Evolutionary conservation across 2,888 invertebrate genomes (phyloP), one percentile per base, ranked within the genome.

Genomic region (Eucera pruinosa): DNA sequence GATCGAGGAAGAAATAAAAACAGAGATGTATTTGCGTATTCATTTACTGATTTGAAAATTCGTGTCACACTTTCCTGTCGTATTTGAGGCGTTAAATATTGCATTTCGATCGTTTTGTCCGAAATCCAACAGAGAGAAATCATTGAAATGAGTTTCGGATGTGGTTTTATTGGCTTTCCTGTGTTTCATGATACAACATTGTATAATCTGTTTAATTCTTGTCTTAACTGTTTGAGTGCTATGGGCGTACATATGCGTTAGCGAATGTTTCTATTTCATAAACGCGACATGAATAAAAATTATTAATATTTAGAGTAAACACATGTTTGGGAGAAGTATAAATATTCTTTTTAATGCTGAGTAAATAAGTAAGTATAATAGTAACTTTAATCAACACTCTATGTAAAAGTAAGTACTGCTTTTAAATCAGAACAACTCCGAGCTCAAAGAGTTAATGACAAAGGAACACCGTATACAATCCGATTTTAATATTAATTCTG

Each of bases 401-500:
- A n/a, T n/a, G n/a, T n/a, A n/a, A n/a, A n/a, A n/a, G n/a, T n/a
- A n/a, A n/a, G n/a, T n/a, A n/a, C n/a, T n/a, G n/a, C n/a, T n/a
- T n/a, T n/a, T n/a, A n/a, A n/a, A n/a, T n/a, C n/a, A n/a, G n/a
- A n/a, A n/a, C n/a, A n/a, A n/a, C n/a, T n/a, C n/a, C n/a, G n/a
- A n/a, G n/a, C n/a, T n/a, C 30, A 30, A 30, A 6, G 30, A 6
- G 30, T 30, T 30, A 30, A 30, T 30, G 25, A 58, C 27, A 18
- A n/a, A 1, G 11, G 13, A 27, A 41, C 13, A 13, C 18, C n/a
- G 41, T 18, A 18, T 43, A 6, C 41, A 7, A 41, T 41, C 25
- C 41, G 25, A 43, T 58, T 58, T 58, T 13, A 27, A 43, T 43
- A 58, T 58, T 43, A 43, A 58, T 43, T 27, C 25, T 6, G 2